Base-by-base conservation (phyloP, 1,140 invertebrate genomes). In the Contarinia nasturtii region DNA sequence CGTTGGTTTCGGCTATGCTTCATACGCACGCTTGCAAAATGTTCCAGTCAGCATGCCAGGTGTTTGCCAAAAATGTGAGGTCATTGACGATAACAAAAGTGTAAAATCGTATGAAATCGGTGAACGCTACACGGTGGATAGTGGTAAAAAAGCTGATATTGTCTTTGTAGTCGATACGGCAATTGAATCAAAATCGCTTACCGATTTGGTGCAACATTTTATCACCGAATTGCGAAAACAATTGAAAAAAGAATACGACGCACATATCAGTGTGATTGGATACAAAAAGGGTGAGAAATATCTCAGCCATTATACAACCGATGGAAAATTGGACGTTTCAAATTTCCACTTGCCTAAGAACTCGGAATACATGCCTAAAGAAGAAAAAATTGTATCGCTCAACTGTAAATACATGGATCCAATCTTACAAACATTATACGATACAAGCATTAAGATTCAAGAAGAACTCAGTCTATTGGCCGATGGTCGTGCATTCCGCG, bases 121-220 rank as follows among this genome's bases (percentile, higher is more conserved):
- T 5, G 72, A 79, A 22, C 65, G 59, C 18, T 80, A 80, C 56
- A 74, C 71, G 38, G 65, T 82, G 0, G 57, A 73, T 20, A 80
- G 80, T 1, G 69, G 68, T 38, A 81, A 79, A 48, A 67, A 80
- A 51, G 82, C 80, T 8, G 83, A 86, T 54, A 67, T 86, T 49
- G 61, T 86, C 5, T 65, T 86, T 33, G 67, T 79, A 7, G 67
- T 85, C n/a, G 81, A 86, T 49, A 62, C 76, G 61, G 55, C 59
- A 55, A 37, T 74, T 50, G 55, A 19, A 1, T 47, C 65, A 44
- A 11, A n/a, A 18, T 46, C 67, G 0, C 55, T 69, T 27, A 58
- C 58, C 14, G 60, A 67, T 17, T 52, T 69, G 2, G 53, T 70
- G 17, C 57, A 66, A 11, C 57, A 61, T 0, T 47, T 61, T 0